Evolutionary conservation across 1,140 invertebrate genomes (phyloP).

Genomic region (Scaptomyza hsui): DNA sequence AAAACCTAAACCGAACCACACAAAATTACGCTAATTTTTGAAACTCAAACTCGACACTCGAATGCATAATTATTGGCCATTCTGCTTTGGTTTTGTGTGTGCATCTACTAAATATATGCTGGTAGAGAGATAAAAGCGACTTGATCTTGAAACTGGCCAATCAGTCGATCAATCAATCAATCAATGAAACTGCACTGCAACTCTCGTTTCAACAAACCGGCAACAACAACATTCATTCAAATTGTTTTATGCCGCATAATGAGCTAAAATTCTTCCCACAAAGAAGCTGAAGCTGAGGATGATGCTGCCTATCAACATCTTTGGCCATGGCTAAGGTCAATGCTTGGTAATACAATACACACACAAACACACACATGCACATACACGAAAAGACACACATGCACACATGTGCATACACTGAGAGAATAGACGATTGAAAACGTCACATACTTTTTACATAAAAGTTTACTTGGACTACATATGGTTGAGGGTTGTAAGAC

Average conservation of each 20-base stretch:
- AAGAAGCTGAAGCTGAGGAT: slow-evolving; percentile 16
- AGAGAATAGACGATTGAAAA: background rate
- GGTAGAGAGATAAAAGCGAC: background rate
- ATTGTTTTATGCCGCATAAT: slow-evolving; percentile 26
- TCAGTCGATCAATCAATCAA: slow-evolving; percentile 36
- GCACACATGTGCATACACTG: background rate
- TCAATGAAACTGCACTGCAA: slow-evolving; percentile 22
- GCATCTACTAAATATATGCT: background rate
- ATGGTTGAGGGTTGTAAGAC: too few relatives aligned
- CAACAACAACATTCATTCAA: slow-evolving; percentile 33
- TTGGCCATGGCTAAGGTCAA: slow-evolving; percentile 74
- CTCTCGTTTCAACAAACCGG: background rate
- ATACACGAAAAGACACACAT: background rate
- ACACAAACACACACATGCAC: slow-evolving; percentile 20
- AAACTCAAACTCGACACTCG: background rate
- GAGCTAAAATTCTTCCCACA: slow-evolving; percentile 27
- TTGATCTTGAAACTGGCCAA: slow-evolving; percentile 5
- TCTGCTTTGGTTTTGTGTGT: slow-evolving; percentile 25
- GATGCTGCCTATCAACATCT: slow-evolving; percentile 28
- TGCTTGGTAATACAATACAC: slow-evolving; percentile 52
- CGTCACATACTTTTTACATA: too few relatives aligned
- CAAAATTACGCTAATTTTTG: slow-evolving; percentile 57
- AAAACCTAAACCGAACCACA: slow-evolving; percentile 5
- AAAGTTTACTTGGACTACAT: too few relatives aligned
- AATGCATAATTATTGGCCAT: slow-evolving; percentile 53